phyloP scores from a whole-genome alignment of 2,888 invertebrate genomes.

The Bombyx huttoni region DNA sequence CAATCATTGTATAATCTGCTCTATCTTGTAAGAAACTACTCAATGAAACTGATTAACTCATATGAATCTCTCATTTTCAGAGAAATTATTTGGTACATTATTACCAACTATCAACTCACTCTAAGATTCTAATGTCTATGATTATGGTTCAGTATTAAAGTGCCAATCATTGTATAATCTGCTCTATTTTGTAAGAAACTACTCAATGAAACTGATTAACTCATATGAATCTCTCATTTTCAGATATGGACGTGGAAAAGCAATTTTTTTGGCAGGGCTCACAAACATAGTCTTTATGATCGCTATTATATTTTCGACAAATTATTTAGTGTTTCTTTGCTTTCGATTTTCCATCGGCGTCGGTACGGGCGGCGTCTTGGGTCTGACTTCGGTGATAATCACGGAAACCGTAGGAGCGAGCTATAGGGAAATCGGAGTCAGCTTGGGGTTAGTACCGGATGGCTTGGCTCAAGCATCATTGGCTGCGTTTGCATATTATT shows the following conservation, averaged over 20 bases:
- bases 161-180: too few relatives aligned
- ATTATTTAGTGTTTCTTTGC: slow-evolving; percentile 64
- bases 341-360: slow-evolving; percentile 77
- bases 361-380: slow-evolving; percentile 82
- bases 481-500: slow-evolving; percentile 27
- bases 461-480: slow-evolving; percentile 20
- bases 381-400: slow-evolving; percentile 49
- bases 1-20: too few relatives aligned
- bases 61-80: slow-evolving; percentile 17
- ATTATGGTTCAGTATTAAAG: too few relatives aligned
- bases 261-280: slow-evolving; percentile 75
- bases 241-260: slow-evolving; percentile 59
- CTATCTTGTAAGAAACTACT: too few relatives aligned
- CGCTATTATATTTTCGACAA: slow-evolving; percentile 74
- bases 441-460: slow-evolving; percentile 22
- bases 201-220: too few relatives aligned
- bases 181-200: too few relatives aligned
- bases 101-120: too few relatives aligned
- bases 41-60: too few relatives aligned
- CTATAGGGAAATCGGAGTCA: slow-evolving; percentile 40
- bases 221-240: slow-evolving; percentile 7
- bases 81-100: too few relatives aligned
- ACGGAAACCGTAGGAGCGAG: slow-evolving; percentile 73
- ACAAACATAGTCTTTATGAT: slow-evolving; percentile 77
- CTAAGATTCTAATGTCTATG: too few relatives aligned